These are phyloP conservation scores for Ochropleura plecta DNA, from an alignment of 2,888 invertebrate genomes.

Conservation along the genomic window DNA sequence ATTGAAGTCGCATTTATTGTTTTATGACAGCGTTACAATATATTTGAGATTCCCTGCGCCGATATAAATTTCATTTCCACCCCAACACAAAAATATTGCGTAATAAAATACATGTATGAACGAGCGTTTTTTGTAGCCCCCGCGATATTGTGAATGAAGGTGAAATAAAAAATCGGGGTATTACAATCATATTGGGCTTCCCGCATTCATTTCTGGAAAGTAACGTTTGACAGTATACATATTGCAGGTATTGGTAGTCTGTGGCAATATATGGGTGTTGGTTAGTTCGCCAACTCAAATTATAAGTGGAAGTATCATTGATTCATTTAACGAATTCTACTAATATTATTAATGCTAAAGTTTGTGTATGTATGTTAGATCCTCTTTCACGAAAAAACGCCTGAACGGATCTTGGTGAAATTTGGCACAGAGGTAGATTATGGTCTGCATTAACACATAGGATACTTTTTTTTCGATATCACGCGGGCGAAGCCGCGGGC, in stretches of 20 bases:
- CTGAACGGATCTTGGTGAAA: too few relatives aligned
- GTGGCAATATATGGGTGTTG: not conserved
- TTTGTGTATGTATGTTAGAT: too few relatives aligned
- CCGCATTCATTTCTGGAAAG: slow-evolving; percentile 9
- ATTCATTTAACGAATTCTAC: too few relatives aligned
- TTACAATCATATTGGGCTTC: slow-evolving; percentile 23
- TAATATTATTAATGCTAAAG: too few relatives aligned
- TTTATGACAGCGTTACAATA: slow-evolving; percentile 60
- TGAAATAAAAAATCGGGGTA: slow-evolving; percentile 43
- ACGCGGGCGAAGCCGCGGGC: too few relatives aligned
- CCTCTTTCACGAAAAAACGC: too few relatives aligned
- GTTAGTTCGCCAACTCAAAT: not conserved
- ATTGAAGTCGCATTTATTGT: slow-evolving; percentile 67
- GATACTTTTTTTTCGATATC: too few relatives aligned
- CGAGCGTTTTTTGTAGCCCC: slow-evolving; percentile 23
- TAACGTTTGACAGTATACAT: slow-evolving; percentile 3
- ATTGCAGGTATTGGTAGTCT: not conserved
- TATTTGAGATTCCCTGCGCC: slow-evolving; percentile 54
- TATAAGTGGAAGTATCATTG: not conserved
- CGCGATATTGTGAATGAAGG: slow-evolving; percentile 34
- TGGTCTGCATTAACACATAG: too few relatives aligned
- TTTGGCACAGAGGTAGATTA: too few relatives aligned
- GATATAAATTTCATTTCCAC: slow-evolving; percentile 60
- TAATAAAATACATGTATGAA: slow-evolving; percentile 43
- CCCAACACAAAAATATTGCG: slow-evolving; percentile 50